Percentiles rank a stretch among this genome's conserved stretches.
These are phyloP conservation scores for Dynastes grantii DNA, from an alignment of 2,888 invertebrate genomes.

Conservation along the genomic window DNA sequence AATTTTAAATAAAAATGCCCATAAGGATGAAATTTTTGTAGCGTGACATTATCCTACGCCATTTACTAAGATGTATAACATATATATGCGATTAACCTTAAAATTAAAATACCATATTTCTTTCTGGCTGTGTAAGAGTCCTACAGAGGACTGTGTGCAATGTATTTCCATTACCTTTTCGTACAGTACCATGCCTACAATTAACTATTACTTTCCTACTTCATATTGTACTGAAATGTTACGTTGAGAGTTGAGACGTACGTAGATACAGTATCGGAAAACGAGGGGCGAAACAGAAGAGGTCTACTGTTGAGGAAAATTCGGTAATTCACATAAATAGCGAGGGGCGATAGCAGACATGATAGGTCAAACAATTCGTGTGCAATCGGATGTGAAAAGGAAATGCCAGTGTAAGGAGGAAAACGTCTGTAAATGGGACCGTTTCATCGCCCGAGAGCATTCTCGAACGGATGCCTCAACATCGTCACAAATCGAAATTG, in stretches of 20 bases:
- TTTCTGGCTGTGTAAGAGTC: no score
- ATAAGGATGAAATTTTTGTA: no score
- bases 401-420: constrained; percentile 70
- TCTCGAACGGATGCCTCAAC: constrained; percentile 60
- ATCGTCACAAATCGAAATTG: constrained; percentile 57
- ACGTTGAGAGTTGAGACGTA: not conserved
- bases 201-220: no score
- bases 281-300: constrained; percentile 46
- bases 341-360: constrained; percentile 62
- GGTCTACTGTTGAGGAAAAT: constrained; percentile 59
- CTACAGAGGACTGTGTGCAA: no score
- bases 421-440: constrained; percentile 70
- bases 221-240: not conserved
- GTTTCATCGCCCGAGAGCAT: constrained; percentile 64
- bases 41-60: no score
- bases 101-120: no score
- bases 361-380: constrained; percentile 71
- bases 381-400: constrained; percentile 70
- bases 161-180: no score
- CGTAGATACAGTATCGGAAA: constrained; percentile 32
- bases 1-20: no score
- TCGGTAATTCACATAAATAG: constrained; percentile 65
- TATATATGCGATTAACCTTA: no score
- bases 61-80: no score
- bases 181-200: no score